Conservation (phyloP, 2,888 invertebrate species). For the Ariolimax columbianus region DNA sequence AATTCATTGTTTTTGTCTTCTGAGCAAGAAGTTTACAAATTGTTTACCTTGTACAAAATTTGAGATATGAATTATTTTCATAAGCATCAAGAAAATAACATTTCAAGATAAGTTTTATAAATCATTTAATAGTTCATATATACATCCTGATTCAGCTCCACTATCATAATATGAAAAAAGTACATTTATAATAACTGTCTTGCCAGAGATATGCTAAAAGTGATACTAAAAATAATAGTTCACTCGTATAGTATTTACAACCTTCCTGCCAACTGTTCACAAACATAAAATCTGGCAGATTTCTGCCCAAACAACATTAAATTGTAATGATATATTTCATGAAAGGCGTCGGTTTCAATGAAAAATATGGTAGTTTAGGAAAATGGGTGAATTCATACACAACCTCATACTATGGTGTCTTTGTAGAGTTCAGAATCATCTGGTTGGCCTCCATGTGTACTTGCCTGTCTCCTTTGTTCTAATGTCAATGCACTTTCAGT, state of each 20-base stretch:
- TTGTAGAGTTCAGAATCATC: slow-evolving; percentile 53
- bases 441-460: slow-evolving; percentile 34
- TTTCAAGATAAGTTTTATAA: not conserved
- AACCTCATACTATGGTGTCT: slow-evolving; percentile 48
- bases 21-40: not conserved
- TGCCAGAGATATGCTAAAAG: not conserved
- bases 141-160: not conserved
- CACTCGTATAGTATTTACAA: not conserved
- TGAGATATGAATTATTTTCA: not conserved
- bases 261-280: slow-evolving; percentile 1
- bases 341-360: slow-evolving; percentile 30
- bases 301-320: not conserved
- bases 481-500: slow-evolving; percentile 50
- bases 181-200: slow-evolving; percentile 2
- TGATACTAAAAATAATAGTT: not conserved
- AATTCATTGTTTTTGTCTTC: not conserved
- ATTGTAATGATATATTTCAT: not conserved
- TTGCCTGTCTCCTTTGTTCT: slow-evolving; percentile 54
- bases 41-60: not conserved
- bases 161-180: not conserved
- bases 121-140: not conserved
- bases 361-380: not conserved
- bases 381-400: not conserved
- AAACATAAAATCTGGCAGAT: slow-evolving; percentile 15
- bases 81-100: not conserved